Evolutionary conservation across 1,140 invertebrate species (phyloP), one percentile per base, ranked within the genome.

Genomic region (Caerostris extrusa): DNA sequence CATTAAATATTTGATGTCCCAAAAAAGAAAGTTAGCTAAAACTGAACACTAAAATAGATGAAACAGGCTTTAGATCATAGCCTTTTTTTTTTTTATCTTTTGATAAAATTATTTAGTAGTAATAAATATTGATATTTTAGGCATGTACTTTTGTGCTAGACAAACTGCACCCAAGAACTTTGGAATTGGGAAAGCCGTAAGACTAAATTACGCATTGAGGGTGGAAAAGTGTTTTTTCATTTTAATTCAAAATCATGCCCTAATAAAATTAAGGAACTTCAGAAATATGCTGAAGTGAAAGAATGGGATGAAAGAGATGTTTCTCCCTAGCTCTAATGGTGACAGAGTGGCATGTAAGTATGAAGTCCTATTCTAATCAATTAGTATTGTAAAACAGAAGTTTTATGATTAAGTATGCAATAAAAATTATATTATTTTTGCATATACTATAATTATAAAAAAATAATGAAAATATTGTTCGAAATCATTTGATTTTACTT

Each of bases 191-290:
- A 97, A 5, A 96, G 96, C 34, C 96, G 97, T 89, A 95, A 96
- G 12, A 96, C 96, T 3, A 95, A 96, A 0, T 95, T 98, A 7
- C 95, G 95, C 94, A 97, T 98, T 53, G 95, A 96, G 50, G 96
- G 96, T 5, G 98, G 98, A 10, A 97, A 97, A 67, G 96, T 99
- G 2, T 98, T 98, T 95, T n/a, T 99, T 95, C 98, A 99, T 95
- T 98, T 98, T 95, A 99, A 99, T 96, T 98, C 98, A n/a, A 98
- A 98, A 95, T 96, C 99, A 2, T 99, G 99, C 96, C 96, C 97
- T 93, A 97, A 96, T 69, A 96, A 95, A n/a, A 99, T 99, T 92
- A 96, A 97, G 60, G 96, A 96, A 17, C 96, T 98, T 6, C 95
- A 96, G 5, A 95, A 97, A 57, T 95, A 95, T 89, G 69, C 95